Percentiles rank a stretch among this genome's conserved stretches.
Evolutionary conservation across 2,113 vertebrate species (phyloP).

Genomic region (Hemiprocne comata): DNA sequence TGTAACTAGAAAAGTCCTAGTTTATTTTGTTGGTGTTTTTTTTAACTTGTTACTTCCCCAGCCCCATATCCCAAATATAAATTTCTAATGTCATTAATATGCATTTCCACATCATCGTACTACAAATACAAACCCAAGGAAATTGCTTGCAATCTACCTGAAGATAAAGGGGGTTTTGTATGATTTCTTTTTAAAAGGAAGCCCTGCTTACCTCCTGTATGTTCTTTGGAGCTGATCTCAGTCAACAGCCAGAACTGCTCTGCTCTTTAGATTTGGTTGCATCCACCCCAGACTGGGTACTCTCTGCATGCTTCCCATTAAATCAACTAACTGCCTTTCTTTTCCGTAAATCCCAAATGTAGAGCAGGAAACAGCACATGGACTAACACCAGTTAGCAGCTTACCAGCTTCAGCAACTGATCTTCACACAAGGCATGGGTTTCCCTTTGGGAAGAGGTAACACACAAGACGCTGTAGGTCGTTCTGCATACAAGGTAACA

Average conservation of each 20-base stretch:
- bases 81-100: not conserved
- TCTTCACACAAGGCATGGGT: not conserved
- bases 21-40: not conserved
- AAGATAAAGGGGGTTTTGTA: not conserved
- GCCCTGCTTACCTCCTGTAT: not conserved
- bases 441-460: not conserved
- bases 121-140: not conserved
- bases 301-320: not conserved
- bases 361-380: not conserved
- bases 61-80: not conserved
- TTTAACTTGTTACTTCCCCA: not conserved
- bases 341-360: not conserved
- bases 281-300: not conserved
- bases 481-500: not conserved
- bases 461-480: not conserved
- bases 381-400: not conserved
- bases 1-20: not conserved
- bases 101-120: not conserved
- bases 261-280: not conserved
- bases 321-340: not conserved
- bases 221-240: not conserved
- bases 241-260: not conserved
- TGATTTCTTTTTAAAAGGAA: not conserved
- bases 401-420: not conserved
- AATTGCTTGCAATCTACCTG: not conserved